Conservation (phyloP, 1,140 invertebrate species). For the Leptonema lineaticorne region DNA sequence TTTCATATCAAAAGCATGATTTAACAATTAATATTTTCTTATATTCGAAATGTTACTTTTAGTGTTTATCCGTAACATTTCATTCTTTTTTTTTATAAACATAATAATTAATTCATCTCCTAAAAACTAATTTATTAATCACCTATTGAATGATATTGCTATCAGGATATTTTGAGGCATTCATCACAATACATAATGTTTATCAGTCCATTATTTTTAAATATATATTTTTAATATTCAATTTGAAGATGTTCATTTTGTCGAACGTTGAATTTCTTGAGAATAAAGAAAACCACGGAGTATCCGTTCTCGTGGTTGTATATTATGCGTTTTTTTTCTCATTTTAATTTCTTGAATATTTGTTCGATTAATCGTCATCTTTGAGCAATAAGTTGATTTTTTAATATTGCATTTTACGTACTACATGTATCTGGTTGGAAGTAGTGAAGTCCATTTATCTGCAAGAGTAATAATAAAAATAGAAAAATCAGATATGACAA, state of each 20-base stretch:
- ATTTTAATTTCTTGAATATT: background rate
- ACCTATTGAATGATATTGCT: constrained; percentile 42
- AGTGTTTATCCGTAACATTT: too few relatives aligned
- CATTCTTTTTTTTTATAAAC: too few relatives aligned
- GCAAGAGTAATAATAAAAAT: constrained; percentile 46
- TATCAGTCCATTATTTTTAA: constrained; percentile 18
- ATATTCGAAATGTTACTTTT: constrained; percentile 1
- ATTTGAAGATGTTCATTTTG: background rate
- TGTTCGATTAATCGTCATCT: background rate
- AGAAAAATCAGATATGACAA: constrained; percentile 18
- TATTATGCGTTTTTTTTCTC: too few relatives aligned
- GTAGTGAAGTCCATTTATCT: constrained; percentile 74
- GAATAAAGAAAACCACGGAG: background rate
- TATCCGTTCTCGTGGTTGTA: too few relatives aligned
- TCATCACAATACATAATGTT: constrained; percentile 28
- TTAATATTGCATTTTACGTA: constrained; percentile 46
- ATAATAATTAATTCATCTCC: constrained; percentile 2
- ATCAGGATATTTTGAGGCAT: constrained; percentile 40
- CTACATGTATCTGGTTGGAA: constrained; percentile 64
- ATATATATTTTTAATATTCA: too few relatives aligned
- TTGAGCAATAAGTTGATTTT: background rate
- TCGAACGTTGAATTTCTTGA: background rate
- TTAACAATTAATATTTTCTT: constrained; percentile 24
- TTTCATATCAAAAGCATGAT: constrained; percentile 10
- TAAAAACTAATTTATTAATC: constrained; percentile 32